These are phyloP conservation scores for Lepus timidus DNA, from an alignment of 2,113 vertebrate species.

Conservation along the genomic window DNA sequence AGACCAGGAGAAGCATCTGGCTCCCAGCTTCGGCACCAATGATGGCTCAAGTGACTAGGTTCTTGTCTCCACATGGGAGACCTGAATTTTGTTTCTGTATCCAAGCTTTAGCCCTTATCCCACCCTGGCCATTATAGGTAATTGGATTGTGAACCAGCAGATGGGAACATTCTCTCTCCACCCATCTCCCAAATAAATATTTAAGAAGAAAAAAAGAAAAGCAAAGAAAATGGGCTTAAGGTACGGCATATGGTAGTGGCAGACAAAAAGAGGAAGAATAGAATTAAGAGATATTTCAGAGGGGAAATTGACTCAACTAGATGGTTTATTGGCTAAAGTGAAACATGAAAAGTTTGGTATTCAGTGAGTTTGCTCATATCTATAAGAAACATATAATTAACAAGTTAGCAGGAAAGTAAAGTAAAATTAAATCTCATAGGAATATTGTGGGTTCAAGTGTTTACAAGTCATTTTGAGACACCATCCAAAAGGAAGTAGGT, in stretches of 20 bases:
- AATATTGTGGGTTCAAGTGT: not conserved
- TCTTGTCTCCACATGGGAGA: no score
- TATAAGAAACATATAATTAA: not conserved
- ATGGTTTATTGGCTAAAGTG: not conserved
- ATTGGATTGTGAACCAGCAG: no score
- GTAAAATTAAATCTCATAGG: conserved; percentile 5
- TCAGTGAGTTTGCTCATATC: not conserved
- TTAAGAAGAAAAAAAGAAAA: no score
- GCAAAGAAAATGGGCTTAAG: not conserved
- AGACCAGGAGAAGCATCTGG: no score
- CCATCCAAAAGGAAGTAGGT: not conserved
- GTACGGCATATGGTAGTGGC: not conserved
- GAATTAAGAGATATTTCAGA: not conserved
- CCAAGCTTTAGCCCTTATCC: no score
- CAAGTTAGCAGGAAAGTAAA: conserved; percentile 21
- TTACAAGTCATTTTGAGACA: not conserved
- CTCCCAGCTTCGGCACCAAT: no score
- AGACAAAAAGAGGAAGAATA: not conserved
- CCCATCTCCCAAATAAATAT: no score
- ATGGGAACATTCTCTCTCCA: no score
- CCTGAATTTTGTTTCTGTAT: no score
- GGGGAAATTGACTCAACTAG: not conserved
- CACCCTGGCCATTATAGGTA: no score
- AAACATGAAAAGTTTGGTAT: conserved; percentile 24
- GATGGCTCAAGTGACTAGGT: no score